Evolutionary conservation across 2,797 vertebrate species (phyloP), one percentile per base, ranked within the genome.

Genomic region (Denticeps clupeoides): DNA sequence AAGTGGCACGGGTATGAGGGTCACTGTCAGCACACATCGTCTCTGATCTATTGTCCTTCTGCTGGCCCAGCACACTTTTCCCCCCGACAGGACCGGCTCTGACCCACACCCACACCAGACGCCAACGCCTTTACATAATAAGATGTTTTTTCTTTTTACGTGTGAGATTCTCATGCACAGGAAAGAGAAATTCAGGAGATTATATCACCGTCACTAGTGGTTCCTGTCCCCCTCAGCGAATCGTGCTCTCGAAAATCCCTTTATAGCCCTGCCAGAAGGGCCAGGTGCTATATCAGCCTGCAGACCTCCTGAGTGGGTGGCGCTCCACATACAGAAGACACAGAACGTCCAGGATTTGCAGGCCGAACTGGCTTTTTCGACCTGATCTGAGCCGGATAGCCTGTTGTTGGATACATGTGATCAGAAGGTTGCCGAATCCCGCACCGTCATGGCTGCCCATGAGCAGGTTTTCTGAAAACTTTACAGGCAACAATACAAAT

Each of bases 1-100:
- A 62, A 62, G 67, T 61, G 55, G 70, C 57, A 60, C 41, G 41
- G 32, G 58, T 64, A 63, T 60, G 65, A 65, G 71, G 74, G 71
- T 79, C 72, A 65, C 51, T 55, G 63, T 74, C 64, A 62, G 58
- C 32, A 44, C 15, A 50, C 45, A 62, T 63, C 22, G 48, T 59
- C 49, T 9, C 11, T 48, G 60, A 69, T 70, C 64, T 29, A 47
- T 59, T 51, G 44, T 47, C 56, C 4, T 41, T 58, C 41, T 50
- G 23, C 13, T 47, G 52, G 63, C 56, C 60, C 56, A 41, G 51
- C 24, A 7, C 54, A 50, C 25, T 51, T 44, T 7, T 3, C 31
- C 7, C 55, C 27, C 28, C 31, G 42, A 41, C 15, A 7, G n/a
- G n/a, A n/a, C n/a, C n/a, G n/a, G n/a, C n/a, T n/a, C n/a, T n/a